phyloP scores from a whole-genome alignment of 2,888 invertebrate genomes.

The Phytoseiulus persimilis region DNA sequence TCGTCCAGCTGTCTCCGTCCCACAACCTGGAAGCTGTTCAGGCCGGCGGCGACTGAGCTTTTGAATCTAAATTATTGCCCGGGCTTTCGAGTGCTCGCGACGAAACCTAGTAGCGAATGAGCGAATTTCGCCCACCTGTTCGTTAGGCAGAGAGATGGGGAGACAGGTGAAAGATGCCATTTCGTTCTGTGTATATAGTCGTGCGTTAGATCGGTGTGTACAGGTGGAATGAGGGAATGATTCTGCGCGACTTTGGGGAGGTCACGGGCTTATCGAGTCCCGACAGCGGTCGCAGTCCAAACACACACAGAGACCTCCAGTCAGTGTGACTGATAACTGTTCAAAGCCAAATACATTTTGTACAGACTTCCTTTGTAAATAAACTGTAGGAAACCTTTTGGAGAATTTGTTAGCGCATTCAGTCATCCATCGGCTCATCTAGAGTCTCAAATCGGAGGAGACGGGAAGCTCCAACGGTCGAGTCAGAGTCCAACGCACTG shows the following conservation, averaged over 20 bases:
- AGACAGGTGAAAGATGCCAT: background rate
- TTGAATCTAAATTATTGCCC: background rate
- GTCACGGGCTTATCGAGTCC: background rate
- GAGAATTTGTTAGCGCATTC: background rate
- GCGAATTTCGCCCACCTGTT: background rate
- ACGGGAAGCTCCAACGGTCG: no score
- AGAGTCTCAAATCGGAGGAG: no score
- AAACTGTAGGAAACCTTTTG: background rate
- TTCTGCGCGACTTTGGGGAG: background rate
- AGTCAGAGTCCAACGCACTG: no score
- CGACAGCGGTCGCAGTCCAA: background rate
- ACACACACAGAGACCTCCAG: background rate
- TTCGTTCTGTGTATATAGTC: background rate
- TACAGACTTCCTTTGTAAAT: conserved; percentile 18
- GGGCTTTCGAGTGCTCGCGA: background rate
- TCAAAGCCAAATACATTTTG: conserved; percentile 28
- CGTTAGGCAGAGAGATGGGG: background rate
- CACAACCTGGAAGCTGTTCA: background rate
- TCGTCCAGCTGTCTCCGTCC: background rate
- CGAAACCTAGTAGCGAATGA: background rate
- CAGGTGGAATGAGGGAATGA: background rate
- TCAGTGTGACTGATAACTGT: background rate
- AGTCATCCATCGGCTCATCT: no score
- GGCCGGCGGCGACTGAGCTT: background rate
- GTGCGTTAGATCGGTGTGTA: background rate